A percentile compares a stretch with the other conserved stretches of the same genome.
Evolutionary conservation across 2,888 invertebrate species (phyloP).

Genomic region (Tachina fera): DNA sequence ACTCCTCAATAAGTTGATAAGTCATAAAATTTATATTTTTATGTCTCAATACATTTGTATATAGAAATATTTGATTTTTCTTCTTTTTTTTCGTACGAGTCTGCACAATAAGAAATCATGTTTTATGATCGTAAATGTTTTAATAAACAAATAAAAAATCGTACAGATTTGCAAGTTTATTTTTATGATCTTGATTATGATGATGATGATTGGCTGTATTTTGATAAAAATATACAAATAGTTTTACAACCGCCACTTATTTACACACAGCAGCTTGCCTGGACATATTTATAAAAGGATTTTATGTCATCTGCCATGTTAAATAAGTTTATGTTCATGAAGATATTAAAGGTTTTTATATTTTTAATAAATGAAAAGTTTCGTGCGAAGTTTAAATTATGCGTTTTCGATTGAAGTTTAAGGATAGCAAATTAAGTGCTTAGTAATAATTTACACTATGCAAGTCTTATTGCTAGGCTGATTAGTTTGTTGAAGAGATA

Average conservation of each 20-base stretch:
- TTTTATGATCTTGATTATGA: slow-evolving; percentile 51
- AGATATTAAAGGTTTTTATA: not conserved
- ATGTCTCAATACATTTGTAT: slow-evolving; percentile 27
- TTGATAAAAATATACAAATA: slow-evolving; percentile 48
- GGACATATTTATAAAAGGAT: slow-evolving; percentile 7
- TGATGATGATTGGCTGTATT: slow-evolving; percentile 47
- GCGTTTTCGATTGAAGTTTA: no score
- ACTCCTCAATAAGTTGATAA: slow-evolving; percentile 20
- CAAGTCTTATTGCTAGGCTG: no score
- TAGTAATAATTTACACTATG: no score
- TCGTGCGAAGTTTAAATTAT: no score
- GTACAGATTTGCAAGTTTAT: slow-evolving; percentile 35
- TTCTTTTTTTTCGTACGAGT: not conserved
- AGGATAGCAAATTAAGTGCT: no score
- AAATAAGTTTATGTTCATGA: not conserved
- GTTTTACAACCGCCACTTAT: slow-evolving; percentile 36
- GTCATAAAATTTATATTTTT: slow-evolving; percentile 52
- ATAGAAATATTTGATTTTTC: not conserved
- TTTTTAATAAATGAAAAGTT: no score
- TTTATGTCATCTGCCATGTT: slow-evolving; percentile 13
- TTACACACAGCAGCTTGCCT: slow-evolving; percentile 9
- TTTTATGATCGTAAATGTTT: slow-evolving; percentile 56
- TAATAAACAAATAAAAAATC: slow-evolving; percentile 35
- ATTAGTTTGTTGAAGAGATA: no score
- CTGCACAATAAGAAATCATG: slow-evolving; percentile 52